Percentiles rank a stretch among this genome's conserved stretches.
phyloP scores from a whole-genome alignment of 2,888 invertebrate species.

The Phoenoteleia sp. region DNA sequence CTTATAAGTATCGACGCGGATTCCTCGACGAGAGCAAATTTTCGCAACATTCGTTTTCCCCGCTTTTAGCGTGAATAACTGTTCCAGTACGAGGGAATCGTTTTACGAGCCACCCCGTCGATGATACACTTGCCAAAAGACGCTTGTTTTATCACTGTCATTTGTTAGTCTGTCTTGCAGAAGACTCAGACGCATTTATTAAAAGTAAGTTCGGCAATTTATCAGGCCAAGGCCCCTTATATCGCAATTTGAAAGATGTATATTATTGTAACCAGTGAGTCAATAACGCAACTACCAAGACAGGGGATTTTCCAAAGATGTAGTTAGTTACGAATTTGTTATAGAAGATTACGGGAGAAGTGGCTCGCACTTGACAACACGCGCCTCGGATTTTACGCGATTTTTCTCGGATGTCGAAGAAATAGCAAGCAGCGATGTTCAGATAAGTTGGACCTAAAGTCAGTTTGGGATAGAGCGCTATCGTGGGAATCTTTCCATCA shows the following conservation, averaged over 20 bases:
- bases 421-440: too few species aligned
- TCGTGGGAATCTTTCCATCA: too few species aligned
- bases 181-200: constrained; percentile 66
- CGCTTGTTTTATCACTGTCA: constrained; percentile 68
- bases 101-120: constrained; percentile 63
- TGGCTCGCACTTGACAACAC: too few species aligned
- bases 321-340: too few species aligned
- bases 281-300: constrained; percentile 42
- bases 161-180: constrained; percentile 62
- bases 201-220: constrained; percentile 50
- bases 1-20: constrained; percentile 25
- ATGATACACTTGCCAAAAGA: constrained; percentile 69
- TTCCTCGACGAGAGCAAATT: constrained; percentile 31
- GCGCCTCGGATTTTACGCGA: too few species aligned
- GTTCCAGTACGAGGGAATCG: constrained; percentile 49
- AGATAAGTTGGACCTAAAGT: too few species aligned
- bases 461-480: too few species aligned
- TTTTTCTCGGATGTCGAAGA: too few species aligned
- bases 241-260: constrained; percentile 61
- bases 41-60: constrained; percentile 41
- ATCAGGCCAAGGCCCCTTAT: constrained; percentile 49
- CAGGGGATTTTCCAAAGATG: neutral
- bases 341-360: too few species aligned
- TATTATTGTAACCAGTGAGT: constrained; percentile 46
- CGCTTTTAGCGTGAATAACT: constrained; percentile 51